Evolutionary conservation across 2,113 vertebrate species (phyloP), one percentile per base, ranked within the genome.

Genomic region (Calcarius ornatus): DNA sequence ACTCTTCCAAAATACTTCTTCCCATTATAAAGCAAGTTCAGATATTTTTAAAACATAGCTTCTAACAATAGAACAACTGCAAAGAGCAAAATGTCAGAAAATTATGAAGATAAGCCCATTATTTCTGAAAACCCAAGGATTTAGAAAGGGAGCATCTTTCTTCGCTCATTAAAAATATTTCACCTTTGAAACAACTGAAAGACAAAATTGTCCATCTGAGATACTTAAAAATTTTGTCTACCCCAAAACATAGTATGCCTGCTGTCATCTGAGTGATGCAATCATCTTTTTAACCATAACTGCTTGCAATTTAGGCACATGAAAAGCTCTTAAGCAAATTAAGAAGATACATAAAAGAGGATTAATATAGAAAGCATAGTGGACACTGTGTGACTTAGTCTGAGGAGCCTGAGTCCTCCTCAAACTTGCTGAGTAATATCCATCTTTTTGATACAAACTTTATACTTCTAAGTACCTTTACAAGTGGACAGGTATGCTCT

Each of bases 401-500:
- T 81, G 64, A 86, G 73, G 18, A 22, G 9, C 57, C 23, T 81
- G 64, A 86, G 73, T 15, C 12, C 6, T 61, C 24, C 38, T 84
- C 31, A 81, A 57, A 53, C 12, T 35, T 66, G 13, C 8, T 59
- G 31, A 78, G 28, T 16, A 81, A 59, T 42, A 45, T 59, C 57
- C 8, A 5, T 43, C 24, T 40, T 69, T 81, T 84, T 78, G 59
- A 43, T 30, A 38, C 3, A 54, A 40, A 2, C 5, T 73, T 12
- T n/a, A 23, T 60, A 16, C 3, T 71, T 71, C 28, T 75, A 50
- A 75, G 7, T 19, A n/a, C 5, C 16, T 82, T 28, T 69, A 66
- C 0, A 3, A 57, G 12, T 51, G 33, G 53, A 56, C 7, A 16
- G 0, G 2, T 21, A 38, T 10, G 6, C 4, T 45, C 6, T 76